phyloP scores from a whole-genome alignment of 2,113 vertebrate genomes.

The Pachyramphus minor region DNA sequence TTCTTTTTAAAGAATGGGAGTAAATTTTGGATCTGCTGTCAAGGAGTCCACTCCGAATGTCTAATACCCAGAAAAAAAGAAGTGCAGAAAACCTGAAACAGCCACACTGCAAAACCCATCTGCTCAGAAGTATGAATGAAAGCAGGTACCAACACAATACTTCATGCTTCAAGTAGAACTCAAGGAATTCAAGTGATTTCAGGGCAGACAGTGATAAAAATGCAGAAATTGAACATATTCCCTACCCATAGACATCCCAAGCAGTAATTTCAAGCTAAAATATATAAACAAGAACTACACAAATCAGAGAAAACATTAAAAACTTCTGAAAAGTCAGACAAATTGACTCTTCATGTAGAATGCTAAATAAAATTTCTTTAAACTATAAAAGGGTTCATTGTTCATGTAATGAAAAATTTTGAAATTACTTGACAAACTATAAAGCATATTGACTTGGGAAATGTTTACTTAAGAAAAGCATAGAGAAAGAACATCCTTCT shows the following conservation, averaged over 20 bases:
- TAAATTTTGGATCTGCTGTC: neutral
- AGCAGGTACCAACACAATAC: neutral
- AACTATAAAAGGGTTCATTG: neutral
- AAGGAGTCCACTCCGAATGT: neutral
- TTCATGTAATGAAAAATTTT: neutral
- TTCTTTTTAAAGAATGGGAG: neutral
- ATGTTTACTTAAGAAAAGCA: neutral
- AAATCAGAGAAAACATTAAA: neutral
- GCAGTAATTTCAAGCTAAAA: neutral
- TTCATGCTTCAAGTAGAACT: neutral
- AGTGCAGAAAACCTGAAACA: neutral
- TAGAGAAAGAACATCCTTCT: neutral
- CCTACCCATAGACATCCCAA: neutral
- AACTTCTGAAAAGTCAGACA: neutral
- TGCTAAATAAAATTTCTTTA: neutral
- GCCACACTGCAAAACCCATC: neutral
- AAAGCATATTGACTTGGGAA: neutral
- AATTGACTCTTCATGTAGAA: neutral
- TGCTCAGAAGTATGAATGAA: neutral
- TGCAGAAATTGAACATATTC: neutral
- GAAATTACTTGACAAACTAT: neutral
- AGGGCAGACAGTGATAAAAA: neutral
- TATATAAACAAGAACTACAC: neutral
- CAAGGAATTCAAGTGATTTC: neutral
- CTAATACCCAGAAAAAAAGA: neutral